A percentile compares a stretch with the other conserved stretches of the same genome.
phyloP scores from a whole-genome alignment of 2,113 vertebrate species.

The Litocranius walleri region DNA sequence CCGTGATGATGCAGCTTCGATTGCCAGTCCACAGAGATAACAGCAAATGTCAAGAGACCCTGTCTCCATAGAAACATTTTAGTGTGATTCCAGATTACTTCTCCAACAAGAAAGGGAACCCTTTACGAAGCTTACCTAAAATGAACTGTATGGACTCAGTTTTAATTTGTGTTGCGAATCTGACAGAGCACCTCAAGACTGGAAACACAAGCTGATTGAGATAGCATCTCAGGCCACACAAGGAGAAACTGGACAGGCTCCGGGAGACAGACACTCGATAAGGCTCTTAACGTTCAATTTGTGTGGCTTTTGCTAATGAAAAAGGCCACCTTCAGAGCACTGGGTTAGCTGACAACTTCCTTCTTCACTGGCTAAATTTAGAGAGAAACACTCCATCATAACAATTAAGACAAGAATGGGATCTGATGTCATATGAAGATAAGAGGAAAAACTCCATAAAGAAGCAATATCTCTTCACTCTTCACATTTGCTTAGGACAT shows the following conservation, averaged over 20 bases:
- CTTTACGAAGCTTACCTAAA: constrained; percentile 33
- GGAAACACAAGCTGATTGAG: constrained; percentile 57
- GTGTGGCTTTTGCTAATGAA: constrained; percentile 22
- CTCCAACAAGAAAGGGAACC: not conserved
- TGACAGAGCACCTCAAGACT: constrained; percentile 43
- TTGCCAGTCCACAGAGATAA: not conserved
- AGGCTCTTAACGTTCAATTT: constrained; percentile 70
- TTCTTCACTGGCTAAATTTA: not conserved
- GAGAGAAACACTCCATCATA: not conserved
- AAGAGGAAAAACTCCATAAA: not conserved
- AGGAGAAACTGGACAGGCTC: constrained; percentile 56
- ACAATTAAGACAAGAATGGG: not conserved
- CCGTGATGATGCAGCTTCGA: not conserved
- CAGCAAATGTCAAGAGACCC: not conserved
- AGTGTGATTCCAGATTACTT: not conserved
- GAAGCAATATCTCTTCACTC: not conserved
- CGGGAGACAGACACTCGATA: constrained; percentile 57
- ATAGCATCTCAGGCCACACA: constrained; percentile 30
- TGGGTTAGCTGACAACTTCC: not conserved
- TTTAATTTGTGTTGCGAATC: constrained; percentile 55
- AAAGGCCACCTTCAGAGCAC: constrained; percentile 26
- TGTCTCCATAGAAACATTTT: not conserved
- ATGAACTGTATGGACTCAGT: constrained; percentile 5
- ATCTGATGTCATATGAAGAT: not conserved
- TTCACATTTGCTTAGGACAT: not conserved